Evolutionary conservation across 2,113 vertebrate species (phyloP).

Genomic region (Scophthalmus maximus): DNA sequence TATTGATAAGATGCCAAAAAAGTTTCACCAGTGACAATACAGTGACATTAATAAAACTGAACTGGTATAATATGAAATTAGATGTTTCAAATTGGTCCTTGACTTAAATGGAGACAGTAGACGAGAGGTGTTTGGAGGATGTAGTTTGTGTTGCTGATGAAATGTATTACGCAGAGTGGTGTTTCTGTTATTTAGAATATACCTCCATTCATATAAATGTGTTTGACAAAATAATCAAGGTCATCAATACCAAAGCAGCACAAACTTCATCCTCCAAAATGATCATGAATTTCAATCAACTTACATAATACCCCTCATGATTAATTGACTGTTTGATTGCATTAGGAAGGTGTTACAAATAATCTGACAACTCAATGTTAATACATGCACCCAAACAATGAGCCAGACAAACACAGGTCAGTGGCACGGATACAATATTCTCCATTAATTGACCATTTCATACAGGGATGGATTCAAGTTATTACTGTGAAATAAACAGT

Average conservation of each 20-base stretch:
- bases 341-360: background rate
- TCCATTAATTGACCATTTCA: conserved; percentile 14
- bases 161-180: no score
- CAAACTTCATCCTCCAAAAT: no score
- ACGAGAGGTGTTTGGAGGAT: no score
- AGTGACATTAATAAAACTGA: background rate
- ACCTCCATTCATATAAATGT: no score
- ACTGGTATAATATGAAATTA: background rate
- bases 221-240: no score
- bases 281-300: no score
- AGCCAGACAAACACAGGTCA: background rate
- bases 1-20: background rate
- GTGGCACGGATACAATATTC: background rate
- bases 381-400: background rate
- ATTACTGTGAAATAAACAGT: background rate
- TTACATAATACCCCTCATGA: background rate
- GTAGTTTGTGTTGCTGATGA: no score
- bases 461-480: background rate
- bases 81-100: background rate
- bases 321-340: background rate
- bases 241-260: no score
- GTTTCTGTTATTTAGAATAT: no score
- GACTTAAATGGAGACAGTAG: no score
- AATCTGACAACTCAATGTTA: background rate
- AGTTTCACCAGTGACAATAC: background rate